Evolutionary conservation across 2,888 invertebrate genomes (phyloP).

Genomic region (Campoplex capitator): DNA sequence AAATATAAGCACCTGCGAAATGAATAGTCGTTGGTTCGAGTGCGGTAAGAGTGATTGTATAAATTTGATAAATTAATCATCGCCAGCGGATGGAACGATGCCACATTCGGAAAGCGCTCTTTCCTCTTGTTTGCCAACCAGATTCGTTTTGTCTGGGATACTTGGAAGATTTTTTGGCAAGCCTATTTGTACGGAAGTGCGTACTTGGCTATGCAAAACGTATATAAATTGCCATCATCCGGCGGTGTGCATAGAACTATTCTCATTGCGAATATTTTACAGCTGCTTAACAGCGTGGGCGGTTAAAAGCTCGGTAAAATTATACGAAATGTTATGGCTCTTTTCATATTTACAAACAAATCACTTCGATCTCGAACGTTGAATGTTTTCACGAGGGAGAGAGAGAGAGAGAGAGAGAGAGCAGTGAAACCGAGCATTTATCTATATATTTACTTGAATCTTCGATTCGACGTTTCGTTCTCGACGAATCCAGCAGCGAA

Average conservation of each 20-base stretch:
- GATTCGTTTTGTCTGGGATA: constrained; percentile 25
- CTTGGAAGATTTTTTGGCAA: constrained; percentile 29
- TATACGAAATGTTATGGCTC: constrained; percentile 9
- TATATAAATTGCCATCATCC: constrained; percentile 22
- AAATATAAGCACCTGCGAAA: background rate
- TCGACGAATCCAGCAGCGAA: background rate
- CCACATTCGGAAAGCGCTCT: constrained; percentile 4
- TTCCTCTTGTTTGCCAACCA: constrained; percentile 21
- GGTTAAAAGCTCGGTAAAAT: background rate
- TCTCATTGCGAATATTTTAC: constrained; percentile 13
- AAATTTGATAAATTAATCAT: constrained; percentile 31
- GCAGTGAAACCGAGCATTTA: background rate
- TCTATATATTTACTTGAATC: background rate
- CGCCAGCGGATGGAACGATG: constrained; percentile 28
- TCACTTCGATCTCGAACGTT: constrained; percentile 11
- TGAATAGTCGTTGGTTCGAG: background rate
- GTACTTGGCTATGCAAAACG: constrained; percentile 26
- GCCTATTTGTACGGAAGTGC: constrained; percentile 16
- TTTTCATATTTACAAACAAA: constrained; percentile 32
- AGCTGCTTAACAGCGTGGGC: background rate
- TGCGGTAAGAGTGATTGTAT: background rate
- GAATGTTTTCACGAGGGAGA: constrained; percentile 23
- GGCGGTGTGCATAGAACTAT: constrained; percentile 14
- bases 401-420: no score
- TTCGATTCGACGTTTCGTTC: background rate